phyloP scores from a whole-genome alignment of 2,888 invertebrate species.

The Terebella lapidaria region DNA sequence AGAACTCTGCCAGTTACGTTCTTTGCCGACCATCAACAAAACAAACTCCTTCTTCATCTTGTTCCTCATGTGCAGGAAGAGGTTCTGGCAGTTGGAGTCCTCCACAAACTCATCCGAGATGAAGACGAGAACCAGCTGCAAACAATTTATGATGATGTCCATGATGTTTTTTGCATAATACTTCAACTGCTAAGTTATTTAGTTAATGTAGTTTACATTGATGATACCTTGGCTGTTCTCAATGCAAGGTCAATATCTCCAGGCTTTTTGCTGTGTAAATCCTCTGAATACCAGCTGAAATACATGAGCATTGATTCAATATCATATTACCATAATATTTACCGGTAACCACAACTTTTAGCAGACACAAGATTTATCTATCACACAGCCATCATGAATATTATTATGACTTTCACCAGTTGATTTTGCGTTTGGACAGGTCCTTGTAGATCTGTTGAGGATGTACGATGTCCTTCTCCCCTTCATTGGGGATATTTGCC shows the following conservation, averaged over 20 bases:
- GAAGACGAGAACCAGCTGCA: slow-evolving; percentile 37
- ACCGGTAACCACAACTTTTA: neutral
- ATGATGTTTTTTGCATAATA: neutral
- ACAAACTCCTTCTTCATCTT: slow-evolving; percentile 37
- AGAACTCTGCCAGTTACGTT: slow-evolving; percentile 31
- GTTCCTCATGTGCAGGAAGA: slow-evolving; percentile 36
- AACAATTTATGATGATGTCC: neutral
- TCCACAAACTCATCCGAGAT: slow-evolving; percentile 43
- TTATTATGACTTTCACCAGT: neutral
- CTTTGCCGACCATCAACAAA: slow-evolving; percentile 37
- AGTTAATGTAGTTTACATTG: neutral
- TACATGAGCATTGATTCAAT: slow-evolving; percentile 3
- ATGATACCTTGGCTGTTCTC: slow-evolving; percentile 33
- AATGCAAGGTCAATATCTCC: slow-evolving; percentile 36
- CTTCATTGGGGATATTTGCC: slow-evolving; percentile 32
- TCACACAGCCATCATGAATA: no score
- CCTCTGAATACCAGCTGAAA: slow-evolving; percentile 37
- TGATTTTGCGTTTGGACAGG: slow-evolving; percentile 24
- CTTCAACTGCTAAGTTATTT: neutral
- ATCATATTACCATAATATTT: neutral
- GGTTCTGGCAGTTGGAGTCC: slow-evolving; percentile 31
- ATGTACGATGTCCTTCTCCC: slow-evolving; percentile 29
- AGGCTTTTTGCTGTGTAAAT: slow-evolving; percentile 34
- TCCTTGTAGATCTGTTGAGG: slow-evolving; percentile 36
- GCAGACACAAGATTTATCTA: neutral